Conservation (phyloP, 2,113 vertebrate genomes). For the Zosterops hypoxanthus region DNA sequence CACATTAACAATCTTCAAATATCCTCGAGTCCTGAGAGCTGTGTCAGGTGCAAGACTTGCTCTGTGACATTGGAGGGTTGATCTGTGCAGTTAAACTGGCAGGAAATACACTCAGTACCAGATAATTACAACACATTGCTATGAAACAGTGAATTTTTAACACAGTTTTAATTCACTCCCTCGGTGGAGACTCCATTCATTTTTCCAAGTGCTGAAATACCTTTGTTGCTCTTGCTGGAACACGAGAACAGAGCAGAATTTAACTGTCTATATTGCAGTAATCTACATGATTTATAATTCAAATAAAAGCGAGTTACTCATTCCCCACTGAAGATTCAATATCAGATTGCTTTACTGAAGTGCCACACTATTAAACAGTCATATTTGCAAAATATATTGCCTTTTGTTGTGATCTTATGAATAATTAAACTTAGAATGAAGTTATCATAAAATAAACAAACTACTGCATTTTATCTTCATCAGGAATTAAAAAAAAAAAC, state of each 20-base stretch:
- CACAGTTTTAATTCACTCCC: background rate
- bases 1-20: background rate
- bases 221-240: background rate
- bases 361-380: background rate
- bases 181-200: background rate
- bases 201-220: background rate
- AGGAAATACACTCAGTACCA: background rate
- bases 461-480: slow-evolving; percentile 8
- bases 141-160: background rate
- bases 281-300: background rate
- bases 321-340: background rate
- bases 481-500: background rate
- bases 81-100: background rate
- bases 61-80: background rate
- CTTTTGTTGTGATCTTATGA: slow-evolving; percentile 14
- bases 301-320: background rate
- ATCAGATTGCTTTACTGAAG: background rate
- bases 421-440: slow-evolving; percentile 32
- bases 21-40: background rate
- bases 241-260: background rate
- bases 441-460: slow-evolving; percentile 23
- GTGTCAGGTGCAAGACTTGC: background rate
- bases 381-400: slow-evolving; percentile 17
- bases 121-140: background rate
- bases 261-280: background rate